Percentiles rank a stretch among this genome's conserved stretches.
phyloP scores from a whole-genome alignment of 2,888 invertebrate genomes.

The Phengaris alcon region DNA sequence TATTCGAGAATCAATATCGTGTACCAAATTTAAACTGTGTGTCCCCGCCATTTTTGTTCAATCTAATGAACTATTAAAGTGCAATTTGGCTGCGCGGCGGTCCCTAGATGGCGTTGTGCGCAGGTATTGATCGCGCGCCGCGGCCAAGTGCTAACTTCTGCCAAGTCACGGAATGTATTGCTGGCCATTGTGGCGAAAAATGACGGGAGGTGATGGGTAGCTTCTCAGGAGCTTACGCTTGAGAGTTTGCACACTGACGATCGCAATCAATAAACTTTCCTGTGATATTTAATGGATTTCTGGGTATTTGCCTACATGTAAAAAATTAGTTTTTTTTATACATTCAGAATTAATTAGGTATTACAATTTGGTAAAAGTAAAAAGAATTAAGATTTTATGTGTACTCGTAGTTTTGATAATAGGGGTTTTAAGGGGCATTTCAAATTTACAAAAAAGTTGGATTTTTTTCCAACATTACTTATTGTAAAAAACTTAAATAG shows the following conservation, averaged over 20 bases:
- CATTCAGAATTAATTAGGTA: too few relatives aligned
- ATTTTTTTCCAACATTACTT: too few relatives aligned
- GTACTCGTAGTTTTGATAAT: too few relatives aligned
- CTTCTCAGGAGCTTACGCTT: constrained; percentile 10
- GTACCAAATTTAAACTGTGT: constrained; percentile 75
- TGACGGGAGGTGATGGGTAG: constrained; percentile 58
- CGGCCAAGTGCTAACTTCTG: constrained; percentile 73
- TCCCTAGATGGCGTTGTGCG: constrained; percentile 73
- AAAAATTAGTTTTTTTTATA: too few relatives aligned
- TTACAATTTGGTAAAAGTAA: too few relatives aligned
- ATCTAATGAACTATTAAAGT: constrained; percentile 80
- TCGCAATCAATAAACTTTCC: constrained; percentile 1
- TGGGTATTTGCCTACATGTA: too few relatives aligned
- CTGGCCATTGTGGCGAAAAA: constrained; percentile 77
- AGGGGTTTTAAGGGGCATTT: too few relatives aligned
- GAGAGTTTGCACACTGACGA: constrained; percentile 23
- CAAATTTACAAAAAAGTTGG: too few relatives aligned
- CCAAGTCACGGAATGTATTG: constrained; percentile 79
- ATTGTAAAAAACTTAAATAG: too few relatives aligned
- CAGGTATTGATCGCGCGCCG: constrained; percentile 74
- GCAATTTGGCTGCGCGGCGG: constrained; percentile 78
- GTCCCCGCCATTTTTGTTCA: constrained; percentile 76
- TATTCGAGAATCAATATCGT: constrained; percentile 66
- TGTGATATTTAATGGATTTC: background rate
- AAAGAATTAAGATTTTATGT: too few relatives aligned